Conservation (phyloP, 2,797 vertebrate genomes). For the Dicrostonyx torquatus region DNA sequence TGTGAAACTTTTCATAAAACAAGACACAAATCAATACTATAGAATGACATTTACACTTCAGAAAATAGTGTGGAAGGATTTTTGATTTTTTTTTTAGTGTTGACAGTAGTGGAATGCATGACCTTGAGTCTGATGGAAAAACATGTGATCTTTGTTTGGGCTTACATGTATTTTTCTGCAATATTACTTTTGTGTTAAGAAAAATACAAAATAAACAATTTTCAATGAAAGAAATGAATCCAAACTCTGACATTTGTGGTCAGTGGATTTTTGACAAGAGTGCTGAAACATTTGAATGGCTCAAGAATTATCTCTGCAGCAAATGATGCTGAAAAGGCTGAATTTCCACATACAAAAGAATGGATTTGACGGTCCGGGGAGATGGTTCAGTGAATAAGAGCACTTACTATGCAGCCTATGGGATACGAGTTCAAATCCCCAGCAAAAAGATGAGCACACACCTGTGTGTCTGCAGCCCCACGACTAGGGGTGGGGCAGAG, state of each 20-base stretch:
- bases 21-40: slow-evolving; percentile 48
- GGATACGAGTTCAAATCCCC: background rate
- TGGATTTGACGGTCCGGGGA: background rate
- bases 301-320: slow-evolving; percentile 38
- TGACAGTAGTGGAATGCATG: slow-evolving; percentile 10
- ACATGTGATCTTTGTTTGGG: slow-evolving; percentile 52
- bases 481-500: background rate
- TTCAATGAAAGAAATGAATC: slow-evolving; percentile 51
- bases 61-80: slow-evolving; percentile 32
- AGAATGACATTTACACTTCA: slow-evolving; percentile 22
- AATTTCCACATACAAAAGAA: slow-evolving; percentile 44
- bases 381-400: background rate
- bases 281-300: slow-evolving; percentile 31
- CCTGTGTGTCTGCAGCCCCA: background rate
- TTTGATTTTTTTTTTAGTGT: background rate
- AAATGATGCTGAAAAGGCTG: slow-evolving; percentile 22
- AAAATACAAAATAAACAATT: slow-evolving; percentile 45
- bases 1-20: slow-evolving; percentile 35
- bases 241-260: slow-evolving; percentile 53
- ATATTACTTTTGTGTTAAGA: slow-evolving; percentile 47
- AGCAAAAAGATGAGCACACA: background rate
- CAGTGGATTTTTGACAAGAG: slow-evolving; percentile 55
- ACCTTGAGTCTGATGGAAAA: slow-evolving; percentile 42
- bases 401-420: background rate
- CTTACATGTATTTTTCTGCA: slow-evolving; percentile 50